Evolutionary conservation across 2,113 vertebrate genomes (phyloP), one percentile per base, ranked within the genome.

Genomic region (Malurus alboscapulatus): DNA sequence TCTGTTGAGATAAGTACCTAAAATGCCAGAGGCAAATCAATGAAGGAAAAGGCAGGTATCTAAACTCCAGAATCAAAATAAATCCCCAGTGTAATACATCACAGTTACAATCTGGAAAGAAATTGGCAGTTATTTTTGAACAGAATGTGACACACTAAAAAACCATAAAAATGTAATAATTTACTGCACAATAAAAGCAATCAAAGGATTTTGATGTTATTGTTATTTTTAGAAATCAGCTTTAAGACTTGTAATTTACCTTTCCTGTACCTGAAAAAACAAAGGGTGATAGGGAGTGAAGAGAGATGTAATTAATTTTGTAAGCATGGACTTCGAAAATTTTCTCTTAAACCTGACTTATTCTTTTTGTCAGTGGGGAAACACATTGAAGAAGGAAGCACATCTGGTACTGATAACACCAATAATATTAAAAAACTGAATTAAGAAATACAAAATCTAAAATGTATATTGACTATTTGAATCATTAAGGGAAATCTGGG

Each of bases 1-100:
- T 93, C 76, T 87, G 69, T 83, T 86, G 72, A 84, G 68, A 67
- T 75, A 78, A 90, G 61, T 45, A 87, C 22, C 76, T 84, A 65
- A 48, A 92, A 78, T 72, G 42, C n/a, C n/a, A 84, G 44, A 73
- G 73, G 40, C 15, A 68, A 81, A 87, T 53, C 72, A 75, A 36
- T 59, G 61, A 81, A 87, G 61, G 50, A 51, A 92, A 90, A 88
- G 42, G 12, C 40, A 90, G 66, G 30, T 87, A 71, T 48, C n/a
- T 68, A 45, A 84, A 71, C 17, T 53, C 16, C 12, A 74, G 65
- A 71, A 76, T 1, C 0, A 0, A 72, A 84, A 68, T 22, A 50
- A 50, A 14, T 42, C 1, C 27, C 21, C 30, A 13, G 10, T 50
- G 29, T 58, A 77, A 58, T 48, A 69, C 10, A 30, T 84, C 51